A percentile compares a stretch with the other conserved stretches of the same genome.
Conservation (phyloP, 2,113 vertebrate genomes). For the Odontesthes bonariensis region DNA sequence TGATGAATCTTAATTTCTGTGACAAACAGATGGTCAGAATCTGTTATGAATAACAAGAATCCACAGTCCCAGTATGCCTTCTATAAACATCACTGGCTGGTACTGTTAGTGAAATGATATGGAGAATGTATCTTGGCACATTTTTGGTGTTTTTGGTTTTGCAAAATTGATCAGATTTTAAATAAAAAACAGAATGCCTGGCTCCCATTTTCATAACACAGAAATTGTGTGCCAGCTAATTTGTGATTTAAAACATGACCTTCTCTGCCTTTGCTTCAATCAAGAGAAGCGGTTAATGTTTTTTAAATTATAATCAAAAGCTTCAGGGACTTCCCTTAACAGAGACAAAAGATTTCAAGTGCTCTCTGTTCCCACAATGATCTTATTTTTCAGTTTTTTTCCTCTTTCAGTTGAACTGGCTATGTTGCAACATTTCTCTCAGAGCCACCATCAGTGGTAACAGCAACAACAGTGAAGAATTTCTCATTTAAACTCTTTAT, state of each 20-base stretch:
- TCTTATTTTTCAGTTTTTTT: background rate
- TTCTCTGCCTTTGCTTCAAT: no score
- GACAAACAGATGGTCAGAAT: background rate
- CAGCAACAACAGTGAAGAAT: slow-evolving; percentile 7
- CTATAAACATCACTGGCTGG: background rate
- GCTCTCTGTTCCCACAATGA: slow-evolving; percentile 21
- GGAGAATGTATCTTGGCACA: background rate
- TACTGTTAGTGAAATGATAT: background rate
- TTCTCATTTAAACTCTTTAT: slow-evolving; percentile 1
- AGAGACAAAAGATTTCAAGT: slow-evolving; percentile 49
- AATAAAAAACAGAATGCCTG: no score
- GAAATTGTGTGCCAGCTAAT: no score
- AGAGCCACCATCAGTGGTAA: slow-evolving; percentile 3
- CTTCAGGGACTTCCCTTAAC: slow-evolving; percentile 26
- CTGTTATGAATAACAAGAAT: background rate
- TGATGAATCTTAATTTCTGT: no score
- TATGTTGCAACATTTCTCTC: slow-evolving; percentile 18
- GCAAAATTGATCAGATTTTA: no score
- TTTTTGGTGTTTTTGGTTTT: background rate
- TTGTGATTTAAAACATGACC: no score
- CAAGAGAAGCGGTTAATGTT: no score
- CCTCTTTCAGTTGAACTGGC: slow-evolving; percentile 35
- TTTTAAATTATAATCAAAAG: slow-evolving; percentile 31
- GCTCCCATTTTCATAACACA: no score
- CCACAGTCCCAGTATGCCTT: no score